Conservation (phyloP, 2,888 invertebrate species). For the Acanthopleura granulata region DNA sequence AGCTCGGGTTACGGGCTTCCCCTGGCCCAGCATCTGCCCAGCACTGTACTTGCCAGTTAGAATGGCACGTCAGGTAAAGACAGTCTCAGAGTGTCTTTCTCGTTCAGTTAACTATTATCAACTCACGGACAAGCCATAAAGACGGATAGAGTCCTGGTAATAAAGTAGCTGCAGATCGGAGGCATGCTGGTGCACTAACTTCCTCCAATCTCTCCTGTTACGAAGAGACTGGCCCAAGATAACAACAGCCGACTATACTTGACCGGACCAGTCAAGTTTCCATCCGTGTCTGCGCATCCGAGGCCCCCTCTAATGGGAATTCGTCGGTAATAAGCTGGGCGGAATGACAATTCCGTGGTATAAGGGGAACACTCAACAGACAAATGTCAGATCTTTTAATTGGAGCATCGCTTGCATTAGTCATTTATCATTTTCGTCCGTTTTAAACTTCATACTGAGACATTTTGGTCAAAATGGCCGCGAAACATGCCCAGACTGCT, state of each 20-base stretch:
- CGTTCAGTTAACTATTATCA: background rate
- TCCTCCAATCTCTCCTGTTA: background rate
- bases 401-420: too few species aligned
- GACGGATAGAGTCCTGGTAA: background rate
- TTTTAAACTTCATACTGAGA: too few species aligned
- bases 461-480: too few species aligned
- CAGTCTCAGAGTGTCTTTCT: background rate
- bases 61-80: too few species aligned
- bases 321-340: too few species aligned
- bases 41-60: too few species aligned
- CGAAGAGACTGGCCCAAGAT: background rate
- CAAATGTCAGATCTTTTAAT: too few species aligned
- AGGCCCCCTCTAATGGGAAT: too few species aligned
- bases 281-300: background rate
- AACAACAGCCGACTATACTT: background rate
- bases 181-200: constrained; percentile 2
- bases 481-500: too few species aligned
- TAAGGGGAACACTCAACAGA: too few species aligned
- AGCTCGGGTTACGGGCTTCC: background rate
- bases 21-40: constrained; percentile 3
- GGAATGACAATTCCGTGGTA: too few species aligned
- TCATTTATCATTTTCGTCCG: too few species aligned
- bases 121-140: background rate
- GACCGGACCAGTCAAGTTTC: background rate
- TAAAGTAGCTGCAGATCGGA: background rate